phyloP scores from a whole-genome alignment of 2,797 vertebrate genomes.

The Myotis vivesi region DNA sequence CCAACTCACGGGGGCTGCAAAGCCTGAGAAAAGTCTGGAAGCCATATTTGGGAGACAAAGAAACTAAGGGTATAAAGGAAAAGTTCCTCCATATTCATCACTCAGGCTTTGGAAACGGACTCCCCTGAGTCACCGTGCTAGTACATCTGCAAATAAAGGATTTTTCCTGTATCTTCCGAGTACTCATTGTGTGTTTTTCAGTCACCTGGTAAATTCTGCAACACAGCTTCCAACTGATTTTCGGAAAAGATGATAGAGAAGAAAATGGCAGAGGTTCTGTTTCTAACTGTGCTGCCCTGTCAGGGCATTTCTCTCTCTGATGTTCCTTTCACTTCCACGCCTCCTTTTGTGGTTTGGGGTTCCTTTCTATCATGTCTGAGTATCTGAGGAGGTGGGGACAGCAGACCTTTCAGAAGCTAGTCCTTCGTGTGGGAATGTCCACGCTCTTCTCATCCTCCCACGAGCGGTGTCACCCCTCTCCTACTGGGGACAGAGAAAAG shows the following conservation, averaged over 20 bases:
- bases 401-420: neutral
- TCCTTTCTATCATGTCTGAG: neutral
- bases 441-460: neutral
- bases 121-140: too few species aligned
- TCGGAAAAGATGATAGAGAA: neutral
- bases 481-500: slow-evolving; percentile 29
- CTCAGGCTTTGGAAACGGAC: too few species aligned
- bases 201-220: too few species aligned
- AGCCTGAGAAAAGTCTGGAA: too few species aligned
- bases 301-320: neutral
- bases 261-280: neutral
- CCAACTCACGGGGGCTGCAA: too few species aligned
- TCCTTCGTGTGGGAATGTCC: neutral
- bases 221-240: neutral
- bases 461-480: neutral
- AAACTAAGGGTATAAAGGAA: too few species aligned
- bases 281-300: neutral
- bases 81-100: too few species aligned
- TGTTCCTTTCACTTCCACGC: neutral
- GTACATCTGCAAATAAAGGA: too few species aligned
- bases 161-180: too few species aligned
- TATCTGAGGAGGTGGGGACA: neutral
- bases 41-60: too few species aligned
- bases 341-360: neutral
- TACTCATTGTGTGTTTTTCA: too few species aligned